A percentile compares a stretch with the other conserved stretches of the same genome.
phyloP scores from a whole-genome alignment of 2,888 invertebrate species.

The Esperia sulphurella region DNA sequence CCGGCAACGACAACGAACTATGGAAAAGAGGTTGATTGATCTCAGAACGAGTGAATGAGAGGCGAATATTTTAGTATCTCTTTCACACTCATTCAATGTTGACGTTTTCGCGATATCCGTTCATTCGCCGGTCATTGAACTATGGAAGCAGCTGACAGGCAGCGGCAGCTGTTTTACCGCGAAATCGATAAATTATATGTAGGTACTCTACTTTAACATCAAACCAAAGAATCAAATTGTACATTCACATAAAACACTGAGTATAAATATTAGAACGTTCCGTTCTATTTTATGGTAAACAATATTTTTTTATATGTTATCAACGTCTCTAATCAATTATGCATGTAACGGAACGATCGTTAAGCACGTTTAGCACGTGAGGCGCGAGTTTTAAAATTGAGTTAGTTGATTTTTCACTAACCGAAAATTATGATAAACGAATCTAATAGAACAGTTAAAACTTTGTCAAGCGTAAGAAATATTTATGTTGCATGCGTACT shows the following conservation, averaged over 20 bases:
- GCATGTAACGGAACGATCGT: background rate
- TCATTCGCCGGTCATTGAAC: slow-evolving; percentile 27
- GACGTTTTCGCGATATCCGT: background rate
- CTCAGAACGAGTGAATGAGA: background rate
- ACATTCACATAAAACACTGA: too few relatives aligned
- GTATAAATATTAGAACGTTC: too few relatives aligned
- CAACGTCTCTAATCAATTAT: background rate
- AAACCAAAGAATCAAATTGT: too few relatives aligned
- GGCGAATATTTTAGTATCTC: background rate
- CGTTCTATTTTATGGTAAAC: too few relatives aligned
- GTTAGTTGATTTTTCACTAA: background rate
- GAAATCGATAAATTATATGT: too few relatives aligned
- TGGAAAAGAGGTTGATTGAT: background rate
- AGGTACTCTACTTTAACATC: too few relatives aligned
- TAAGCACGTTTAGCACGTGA: too few relatives aligned
- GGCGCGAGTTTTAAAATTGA: background rate
- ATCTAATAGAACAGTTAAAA: too few relatives aligned
- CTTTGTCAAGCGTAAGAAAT: too few relatives aligned
- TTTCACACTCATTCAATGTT: background rate
- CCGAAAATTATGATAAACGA: too few relatives aligned
- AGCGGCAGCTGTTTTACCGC: background rate
- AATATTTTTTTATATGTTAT: too few relatives aligned
- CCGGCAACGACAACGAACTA: background rate
- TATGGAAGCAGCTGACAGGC: background rate
- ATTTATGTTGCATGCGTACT: too few relatives aligned